These are phyloP conservation scores for Centrocercus urophasianus DNA, from an alignment of 2,113 vertebrate genomes.

Conservation along the genomic window DNA sequence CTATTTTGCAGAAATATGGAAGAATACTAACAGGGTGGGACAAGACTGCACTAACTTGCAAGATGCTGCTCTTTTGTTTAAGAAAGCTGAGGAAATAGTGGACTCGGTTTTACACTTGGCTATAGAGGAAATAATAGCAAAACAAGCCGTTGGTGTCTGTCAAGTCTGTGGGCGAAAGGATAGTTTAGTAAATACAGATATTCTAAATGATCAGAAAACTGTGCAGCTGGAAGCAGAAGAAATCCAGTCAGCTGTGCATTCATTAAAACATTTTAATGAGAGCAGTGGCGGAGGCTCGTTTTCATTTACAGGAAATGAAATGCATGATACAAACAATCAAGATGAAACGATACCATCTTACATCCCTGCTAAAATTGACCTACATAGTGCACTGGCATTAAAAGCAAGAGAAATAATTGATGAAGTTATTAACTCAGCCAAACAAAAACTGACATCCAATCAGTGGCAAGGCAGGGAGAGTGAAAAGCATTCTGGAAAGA, in stretches of 20 bases:
- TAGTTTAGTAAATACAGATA: neutral
- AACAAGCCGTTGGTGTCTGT: slow-evolving; percentile 4
- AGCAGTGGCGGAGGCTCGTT: neutral
- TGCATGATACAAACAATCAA: slow-evolving; percentile 17
- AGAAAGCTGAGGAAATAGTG: slow-evolving; percentile 72
- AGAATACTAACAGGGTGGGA: neutral
- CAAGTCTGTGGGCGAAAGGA: slow-evolving; percentile 26
- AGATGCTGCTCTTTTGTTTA: slow-evolving; percentile 38
- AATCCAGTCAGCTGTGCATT: slow-evolving; percentile 15
- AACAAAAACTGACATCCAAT: slow-evolving; percentile 57
- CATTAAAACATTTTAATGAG: slow-evolving; percentile 53
- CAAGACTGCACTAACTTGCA: neutral
- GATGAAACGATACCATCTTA: slow-evolving; percentile 51
- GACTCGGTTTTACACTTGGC: slow-evolving; percentile 68
- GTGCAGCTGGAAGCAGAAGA: slow-evolving; percentile 38
- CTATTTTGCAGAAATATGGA: slow-evolving; percentile 42
- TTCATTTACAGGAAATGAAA: slow-evolving; percentile 28
- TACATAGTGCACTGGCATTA: slow-evolving; percentile 52
- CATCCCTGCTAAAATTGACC: slow-evolving; percentile 51
- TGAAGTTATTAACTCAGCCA: slow-evolving; percentile 74
- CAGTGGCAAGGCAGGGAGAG: neutral
- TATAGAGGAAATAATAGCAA: slow-evolving; percentile 70
- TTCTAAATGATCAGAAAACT: slow-evolving; percentile 19
- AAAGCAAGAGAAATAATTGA: slow-evolving; percentile 75
- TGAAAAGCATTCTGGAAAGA: slow-evolving; percentile 1